These are phyloP conservation scores for Notothenia rossii DNA, from an alignment of 2,113 vertebrate species.

Conservation along the genomic window DNA sequence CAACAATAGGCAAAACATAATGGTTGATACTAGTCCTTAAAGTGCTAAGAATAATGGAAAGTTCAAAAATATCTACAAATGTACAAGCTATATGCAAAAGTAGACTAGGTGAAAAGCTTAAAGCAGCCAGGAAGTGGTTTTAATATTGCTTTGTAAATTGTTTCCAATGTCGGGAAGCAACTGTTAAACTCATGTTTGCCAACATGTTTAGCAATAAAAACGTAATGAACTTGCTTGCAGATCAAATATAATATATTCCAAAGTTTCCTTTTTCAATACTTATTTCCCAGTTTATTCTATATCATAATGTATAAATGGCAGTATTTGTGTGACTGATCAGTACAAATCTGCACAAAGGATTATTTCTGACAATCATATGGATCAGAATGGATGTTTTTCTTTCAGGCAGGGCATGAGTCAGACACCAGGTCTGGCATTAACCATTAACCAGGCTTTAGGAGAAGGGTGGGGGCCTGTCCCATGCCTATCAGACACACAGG, in stretches of 20 bases:
- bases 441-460: conserved; percentile 21
- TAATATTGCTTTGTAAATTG: neutral
- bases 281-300: neutral
- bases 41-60: neutral
- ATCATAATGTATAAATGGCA: neutral
- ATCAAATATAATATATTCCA: neutral
- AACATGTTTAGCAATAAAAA: neutral
- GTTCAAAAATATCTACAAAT: neutral
- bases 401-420: conserved; percentile 25
- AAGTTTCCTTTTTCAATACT: neutral
- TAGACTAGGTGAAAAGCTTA: neutral
- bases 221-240: neutral
- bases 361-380: neutral
- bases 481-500: conserved; percentile 53
- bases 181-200: no score
- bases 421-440: conserved; percentile 9
- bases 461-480: neutral
- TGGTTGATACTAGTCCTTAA: neutral
- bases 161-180: neutral
- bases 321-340: neutral
- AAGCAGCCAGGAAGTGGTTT: neutral
- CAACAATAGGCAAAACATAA: neutral
- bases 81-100: neutral
- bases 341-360: neutral
- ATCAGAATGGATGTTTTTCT: conserved; percentile 10